Percentiles rank a stretch among this genome's conserved stretches.
phyloP scores from a whole-genome alignment of 53 echinoderm and acorn worm species.

The Holothuria leucospilota region DNA sequence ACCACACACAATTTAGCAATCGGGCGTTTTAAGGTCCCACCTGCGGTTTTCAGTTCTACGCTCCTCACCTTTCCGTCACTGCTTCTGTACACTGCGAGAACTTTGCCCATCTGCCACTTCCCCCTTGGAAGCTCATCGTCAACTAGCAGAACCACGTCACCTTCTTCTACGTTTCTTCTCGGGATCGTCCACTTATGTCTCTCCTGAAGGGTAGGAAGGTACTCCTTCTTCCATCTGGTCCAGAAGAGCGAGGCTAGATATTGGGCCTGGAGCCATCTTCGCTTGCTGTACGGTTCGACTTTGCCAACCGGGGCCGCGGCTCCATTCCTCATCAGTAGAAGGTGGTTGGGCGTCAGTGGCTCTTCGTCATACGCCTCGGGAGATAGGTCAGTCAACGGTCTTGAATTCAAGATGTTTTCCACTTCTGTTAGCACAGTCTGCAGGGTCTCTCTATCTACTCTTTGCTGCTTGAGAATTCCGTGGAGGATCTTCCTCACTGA shows the following conservation, averaged over 20 bases:
- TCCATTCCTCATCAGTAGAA: background rate
- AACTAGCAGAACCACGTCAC: constrained; percentile 30
- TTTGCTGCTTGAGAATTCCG: background rate
- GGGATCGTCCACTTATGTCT: constrained; percentile 42
- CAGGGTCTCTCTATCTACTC: background rate
- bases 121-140: constrained; percentile 38
- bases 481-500: too few relatives aligned
- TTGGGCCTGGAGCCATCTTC: constrained; percentile 20
- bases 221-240: constrained; percentile 44
- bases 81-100: background rate
- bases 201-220: constrained; percentile 21
- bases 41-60: constrained; percentile 18
- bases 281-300: background rate
- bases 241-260: constrained; percentile 36
- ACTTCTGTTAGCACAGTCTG: background rate
- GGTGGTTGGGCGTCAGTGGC: constrained; percentile 17
- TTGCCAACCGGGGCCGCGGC: background rate
- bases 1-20: constrained; percentile 29
- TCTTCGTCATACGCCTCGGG: background rate
- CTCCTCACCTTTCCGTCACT: constrained; percentile 23
- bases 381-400: constrained; percentile 20
- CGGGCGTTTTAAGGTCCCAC: constrained; percentile 10
- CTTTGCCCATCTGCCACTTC: constrained; percentile 22
- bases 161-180: constrained; percentile 10
- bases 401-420: constrained; percentile 1